These are phyloP conservation scores for Oscheius sp. DNA, from an alignment of 2,888 invertebrate species.

Conservation along the genomic window DNA sequence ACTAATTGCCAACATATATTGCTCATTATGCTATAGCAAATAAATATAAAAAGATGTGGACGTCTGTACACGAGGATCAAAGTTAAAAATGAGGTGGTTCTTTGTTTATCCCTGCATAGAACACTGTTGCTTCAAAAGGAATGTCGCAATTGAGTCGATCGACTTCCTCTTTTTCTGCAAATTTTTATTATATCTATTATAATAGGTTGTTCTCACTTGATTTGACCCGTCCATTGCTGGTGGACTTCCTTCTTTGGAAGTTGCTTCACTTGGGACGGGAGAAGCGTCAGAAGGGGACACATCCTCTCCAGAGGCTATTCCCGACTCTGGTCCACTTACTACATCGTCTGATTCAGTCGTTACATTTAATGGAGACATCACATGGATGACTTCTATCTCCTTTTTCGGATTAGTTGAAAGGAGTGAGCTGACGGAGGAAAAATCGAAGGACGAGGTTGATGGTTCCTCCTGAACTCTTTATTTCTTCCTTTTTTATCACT, in stretches of 20 bases:
- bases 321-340: slow-evolving; percentile 44
- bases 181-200: background rate
- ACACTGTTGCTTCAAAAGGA: slow-evolving; percentile 32
- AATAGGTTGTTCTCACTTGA: background rate
- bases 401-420: slow-evolving; percentile 3
- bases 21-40: slow-evolving; percentile 9
- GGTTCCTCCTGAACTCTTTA: slow-evolving; percentile 28
- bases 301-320: slow-evolving; percentile 40
- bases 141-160: slow-evolving; percentile 38
- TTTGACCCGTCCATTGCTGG: slow-evolving; percentile 6
- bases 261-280: slow-evolving; percentile 27
- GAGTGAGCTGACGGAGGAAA: slow-evolving; percentile 16
- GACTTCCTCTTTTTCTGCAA: slow-evolving; percentile 33
- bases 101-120: slow-evolving; percentile 10
- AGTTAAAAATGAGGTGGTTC: slow-evolving; percentile 3
- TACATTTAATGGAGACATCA: slow-evolving; percentile 30
- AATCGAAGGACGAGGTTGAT: slow-evolving; percentile 22
- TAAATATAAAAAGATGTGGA: background rate
- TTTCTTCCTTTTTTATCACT: background rate
- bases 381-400: background rate
- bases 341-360: slow-evolving; percentile 36
- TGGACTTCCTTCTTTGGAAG: slow-evolving; percentile 36
- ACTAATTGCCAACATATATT: slow-evolving; percentile 18
- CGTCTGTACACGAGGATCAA: slow-evolving; percentile 27
- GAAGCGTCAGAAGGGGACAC: slow-evolving; percentile 31